Base-by-base conservation (phyloP, 2,888 invertebrate genomes). In the Trissolcus japonicus region DNA sequence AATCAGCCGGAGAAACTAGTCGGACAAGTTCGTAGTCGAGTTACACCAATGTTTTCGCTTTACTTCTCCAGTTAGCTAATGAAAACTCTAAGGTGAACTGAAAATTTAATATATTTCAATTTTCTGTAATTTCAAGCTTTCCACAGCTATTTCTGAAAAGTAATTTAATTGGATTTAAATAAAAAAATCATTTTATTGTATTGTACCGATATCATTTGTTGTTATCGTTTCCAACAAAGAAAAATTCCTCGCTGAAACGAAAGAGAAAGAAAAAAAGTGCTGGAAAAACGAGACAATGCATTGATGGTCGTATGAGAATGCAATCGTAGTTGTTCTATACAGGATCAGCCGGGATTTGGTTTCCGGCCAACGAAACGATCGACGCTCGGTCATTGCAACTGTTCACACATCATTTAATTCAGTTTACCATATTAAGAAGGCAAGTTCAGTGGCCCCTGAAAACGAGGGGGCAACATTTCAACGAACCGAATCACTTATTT, bases 331-430 rank as follows among this genome's bases (percentile, higher is more conserved):
- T 46, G 14, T 46, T 46, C 16, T 2, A 46, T 1, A 6, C 46
- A 46, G n/a, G 16, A 16, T 46, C 14, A 46, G 46, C n/a, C 16
- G 63, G 57, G 19, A 72, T 67, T 75, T 53, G 11, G 67, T 75
- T 67, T 75, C 74, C 68, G 59, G 59, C 48, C 60, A 63, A 57
- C 57, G 53, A 35, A 40, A 35, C 50, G 55, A 73, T 66, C 55
- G 16, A 35, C 55, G 55, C 65, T 66, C 55, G 16, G 6, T 16
- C 46, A 16, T 16, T 16, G 46, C 46, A 46, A 46, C 46, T 46
- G 46, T 46, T 46, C 46, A 16, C 46, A 46, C 41, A 41, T 71
- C 35, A 35, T 55, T 72, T 21, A 51, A 59, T 65, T 53, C 72
- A 54, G 59, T 46, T 46, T 21, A 55, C 48, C 55, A 46, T 29